Percentiles rank a stretch among this genome's conserved stretches.
Conservation (phyloP, 2,797 vertebrate species). For the Uromys caudimaculatus region DNA sequence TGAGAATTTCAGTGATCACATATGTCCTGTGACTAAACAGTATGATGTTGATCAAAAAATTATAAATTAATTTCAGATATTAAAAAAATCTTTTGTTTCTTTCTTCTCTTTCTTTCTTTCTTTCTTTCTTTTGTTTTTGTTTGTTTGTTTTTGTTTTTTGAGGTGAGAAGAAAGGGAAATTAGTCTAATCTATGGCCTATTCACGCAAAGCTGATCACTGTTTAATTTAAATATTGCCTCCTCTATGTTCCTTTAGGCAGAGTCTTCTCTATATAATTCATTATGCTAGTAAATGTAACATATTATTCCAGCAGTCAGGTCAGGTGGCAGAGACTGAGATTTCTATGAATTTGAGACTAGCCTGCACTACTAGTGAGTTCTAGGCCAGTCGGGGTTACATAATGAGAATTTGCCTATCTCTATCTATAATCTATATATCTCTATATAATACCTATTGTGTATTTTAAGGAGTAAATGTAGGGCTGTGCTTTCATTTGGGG, state of each 20-base stretch:
- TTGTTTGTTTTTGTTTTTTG: background rate
- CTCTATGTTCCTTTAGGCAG: background rate
- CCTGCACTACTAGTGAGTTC: background rate
- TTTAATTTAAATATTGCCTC: conserved; percentile 10
- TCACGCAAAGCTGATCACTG: background rate
- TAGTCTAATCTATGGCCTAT: background rate
- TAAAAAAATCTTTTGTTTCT: background rate
- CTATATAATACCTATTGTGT: background rate
- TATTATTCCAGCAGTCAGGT: background rate
- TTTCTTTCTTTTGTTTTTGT: background rate
- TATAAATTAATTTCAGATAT: background rate
- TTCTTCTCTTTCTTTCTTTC: background rate
- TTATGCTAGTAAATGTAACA: conserved; percentile 39
- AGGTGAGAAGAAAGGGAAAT: background rate
- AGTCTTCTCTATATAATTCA: background rate
- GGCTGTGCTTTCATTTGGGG: conserved; percentile 23
- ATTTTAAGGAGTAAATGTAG: background rate
- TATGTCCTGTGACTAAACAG: background rate
- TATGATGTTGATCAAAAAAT: background rate
- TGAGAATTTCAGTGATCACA: conserved; percentile 36
- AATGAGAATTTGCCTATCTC: background rate
- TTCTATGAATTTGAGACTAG: background rate
- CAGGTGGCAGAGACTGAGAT: background rate
- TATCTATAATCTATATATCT: background rate
- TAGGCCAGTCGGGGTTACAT: background rate